A percentile compares a stretch with the other conserved stretches of the same genome.
Evolutionary conservation across 2,113 vertebrate species (phyloP).

Genomic region (Sinocyclocheilus maitianheensis): DNA sequence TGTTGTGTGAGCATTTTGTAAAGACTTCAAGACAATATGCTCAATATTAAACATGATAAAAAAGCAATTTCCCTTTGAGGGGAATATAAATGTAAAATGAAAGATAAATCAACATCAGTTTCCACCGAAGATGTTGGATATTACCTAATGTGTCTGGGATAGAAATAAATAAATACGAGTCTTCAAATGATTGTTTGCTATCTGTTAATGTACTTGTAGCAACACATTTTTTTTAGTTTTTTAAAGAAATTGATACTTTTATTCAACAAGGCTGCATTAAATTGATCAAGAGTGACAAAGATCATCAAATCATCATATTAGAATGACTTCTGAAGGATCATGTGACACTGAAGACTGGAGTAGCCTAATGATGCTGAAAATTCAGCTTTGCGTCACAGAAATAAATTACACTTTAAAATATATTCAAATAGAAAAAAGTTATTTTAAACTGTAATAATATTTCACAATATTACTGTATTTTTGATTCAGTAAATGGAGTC

Average conservation of each 20-base stretch:
- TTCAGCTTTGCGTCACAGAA: too few species aligned
- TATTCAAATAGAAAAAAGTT: too few species aligned
- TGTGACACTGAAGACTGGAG: not conserved
- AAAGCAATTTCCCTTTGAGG: conserved; percentile 23
- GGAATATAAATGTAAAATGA: not conserved
- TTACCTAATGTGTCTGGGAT: conserved; percentile 16
- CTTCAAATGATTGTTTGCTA: not conserved
- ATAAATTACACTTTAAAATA: too few species aligned
- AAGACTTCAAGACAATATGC: conserved; percentile 20
- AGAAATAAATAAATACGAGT: not conserved
- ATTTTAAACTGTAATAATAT: too few species aligned
- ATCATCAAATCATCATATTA: not conserved
- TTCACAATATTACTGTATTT: too few species aligned
- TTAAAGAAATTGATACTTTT: not conserved
- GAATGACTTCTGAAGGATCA: not conserved
- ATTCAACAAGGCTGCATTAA: not conserved
- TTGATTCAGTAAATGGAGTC: too few species aligned
- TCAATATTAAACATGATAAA: conserved; percentile 54
- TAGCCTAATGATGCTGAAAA: not conserved
- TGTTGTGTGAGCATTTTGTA: conserved; percentile 53
- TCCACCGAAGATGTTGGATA: not conserved
- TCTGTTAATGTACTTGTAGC: not conserved
- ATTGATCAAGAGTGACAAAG: not conserved
- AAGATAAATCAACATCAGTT: not conserved
- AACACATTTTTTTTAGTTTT: too few species aligned